A percentile compares a stretch with the other conserved stretches of the same genome.
Evolutionary conservation across 2,113 vertebrate species (phyloP).

Genomic region (Silurus meridionalis): DNA sequence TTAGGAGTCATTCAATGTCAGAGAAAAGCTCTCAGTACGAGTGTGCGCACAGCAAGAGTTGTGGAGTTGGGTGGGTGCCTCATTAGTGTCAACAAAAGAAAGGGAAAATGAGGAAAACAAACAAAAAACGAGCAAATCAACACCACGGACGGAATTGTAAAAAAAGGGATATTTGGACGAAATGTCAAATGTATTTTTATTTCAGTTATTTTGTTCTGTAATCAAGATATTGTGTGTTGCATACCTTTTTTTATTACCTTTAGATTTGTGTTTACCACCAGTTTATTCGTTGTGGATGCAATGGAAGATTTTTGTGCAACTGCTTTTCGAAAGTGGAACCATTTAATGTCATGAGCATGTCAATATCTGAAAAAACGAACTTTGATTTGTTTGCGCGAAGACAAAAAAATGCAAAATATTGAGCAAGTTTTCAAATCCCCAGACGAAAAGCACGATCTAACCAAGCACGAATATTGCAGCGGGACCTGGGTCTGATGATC

Average conservation of each 20-base stretch:
- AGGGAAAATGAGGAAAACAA: conserved; percentile 66
- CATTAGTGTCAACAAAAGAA: conserved; percentile 69
- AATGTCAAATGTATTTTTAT: not conserved
- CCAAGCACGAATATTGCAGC: not conserved
- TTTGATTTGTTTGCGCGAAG: not conserved
- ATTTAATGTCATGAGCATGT: not conserved
- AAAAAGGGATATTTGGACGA: not conserved
- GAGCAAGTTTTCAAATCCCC: not conserved
- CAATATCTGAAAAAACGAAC: not conserved
- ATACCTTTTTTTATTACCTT: not conserved
- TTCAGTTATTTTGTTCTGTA: not conserved
- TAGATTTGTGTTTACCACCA: not conserved
- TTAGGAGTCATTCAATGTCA: conserved; percentile 67
- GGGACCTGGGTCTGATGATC: not conserved
- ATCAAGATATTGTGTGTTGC: not conserved
- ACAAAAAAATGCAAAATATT: not conserved
- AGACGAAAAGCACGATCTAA: not conserved
- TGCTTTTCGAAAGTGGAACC: not conserved
- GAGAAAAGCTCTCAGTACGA: conserved; percentile 53
- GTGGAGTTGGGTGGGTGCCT: conserved; percentile 57
- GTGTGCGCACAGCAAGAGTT: conserved; percentile 59
- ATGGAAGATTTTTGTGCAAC: too few relatives aligned
- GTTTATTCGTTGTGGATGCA: not conserved
- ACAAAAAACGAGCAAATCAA: conserved; percentile 30
- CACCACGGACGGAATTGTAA: not conserved